These are phyloP conservation scores for Nematolebias whitei DNA, from an alignment of 2,113 vertebrate genomes.

Conservation along the genomic window DNA sequence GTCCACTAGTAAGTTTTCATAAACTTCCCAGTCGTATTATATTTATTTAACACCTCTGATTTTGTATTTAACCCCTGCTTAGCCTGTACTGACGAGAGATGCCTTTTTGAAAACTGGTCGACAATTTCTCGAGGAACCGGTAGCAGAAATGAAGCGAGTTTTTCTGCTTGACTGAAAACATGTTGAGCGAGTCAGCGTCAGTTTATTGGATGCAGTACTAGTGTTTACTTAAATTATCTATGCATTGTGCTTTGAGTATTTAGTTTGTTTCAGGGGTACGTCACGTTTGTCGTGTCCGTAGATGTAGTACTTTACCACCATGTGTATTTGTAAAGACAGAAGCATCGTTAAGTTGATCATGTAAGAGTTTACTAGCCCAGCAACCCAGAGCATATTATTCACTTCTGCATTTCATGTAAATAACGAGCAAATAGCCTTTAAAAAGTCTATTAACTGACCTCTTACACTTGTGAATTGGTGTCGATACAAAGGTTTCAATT, in stretches of 20 bases:
- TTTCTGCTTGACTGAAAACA: conserved; percentile 77
- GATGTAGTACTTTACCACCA: conserved; percentile 35
- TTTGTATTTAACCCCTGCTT: conserved; percentile 77
- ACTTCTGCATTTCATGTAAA: conserved; percentile 72
- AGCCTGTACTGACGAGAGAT: conserved; percentile 54
- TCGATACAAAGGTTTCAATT: conserved; percentile 85
- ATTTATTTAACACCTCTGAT: conserved; percentile 80
- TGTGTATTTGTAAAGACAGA: conserved; percentile 49
- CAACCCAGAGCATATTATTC: conserved; percentile 52
- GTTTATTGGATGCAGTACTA: conserved; percentile 88
- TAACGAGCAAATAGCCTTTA: conserved; percentile 82
- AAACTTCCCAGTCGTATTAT: conserved; percentile 77
- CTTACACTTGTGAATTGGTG: conserved; percentile 83
- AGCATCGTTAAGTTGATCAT: conserved; percentile 37
- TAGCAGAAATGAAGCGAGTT: conserved; percentile 67
- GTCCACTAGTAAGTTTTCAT: conserved; percentile 71
- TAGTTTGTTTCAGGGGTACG: conserved; percentile 84
- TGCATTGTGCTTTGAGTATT: conserved; percentile 90
- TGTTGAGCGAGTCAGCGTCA: conserved; percentile 82
- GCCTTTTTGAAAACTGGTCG: conserved; percentile 46
- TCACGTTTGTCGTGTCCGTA: conserved; percentile 78
- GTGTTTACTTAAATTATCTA: conserved; percentile 91
- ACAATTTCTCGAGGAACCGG: conserved; percentile 44
- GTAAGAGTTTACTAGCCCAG: conserved; percentile 42
- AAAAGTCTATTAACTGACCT: conserved; percentile 87